These are phyloP conservation scores for Lordiphosa clarofinis DNA, from an alignment of 1,140 invertebrate genomes.

Conservation along the genomic window DNA sequence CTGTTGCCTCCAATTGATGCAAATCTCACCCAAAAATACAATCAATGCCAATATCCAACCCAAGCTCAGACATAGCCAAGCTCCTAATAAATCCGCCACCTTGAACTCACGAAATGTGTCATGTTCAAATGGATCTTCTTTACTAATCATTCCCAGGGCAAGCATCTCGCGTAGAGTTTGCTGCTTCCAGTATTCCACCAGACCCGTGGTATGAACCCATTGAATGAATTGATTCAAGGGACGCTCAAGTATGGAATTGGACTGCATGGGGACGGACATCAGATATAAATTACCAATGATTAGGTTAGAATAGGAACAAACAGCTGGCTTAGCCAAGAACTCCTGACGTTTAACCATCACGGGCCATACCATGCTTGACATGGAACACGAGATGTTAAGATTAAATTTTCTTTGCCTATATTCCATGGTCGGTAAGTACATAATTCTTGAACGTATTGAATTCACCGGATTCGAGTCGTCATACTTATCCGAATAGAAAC, in stretches of 20 bases:
- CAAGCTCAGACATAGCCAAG: slow-evolving; percentile 22
- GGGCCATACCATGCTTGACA: slow-evolving; percentile 14
- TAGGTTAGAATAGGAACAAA: slow-evolving; percentile 15
- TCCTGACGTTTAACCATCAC: slow-evolving; percentile 35
- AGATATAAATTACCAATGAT: slow-evolving; percentile 17
- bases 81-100: slow-evolving; percentile 34
- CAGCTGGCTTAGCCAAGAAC: slow-evolving; percentile 24
- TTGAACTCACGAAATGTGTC: slow-evolving; percentile 34
- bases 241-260: slow-evolving; percentile 48
- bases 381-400: slow-evolving; percentile 20
- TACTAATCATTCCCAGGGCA: slow-evolving; percentile 25
- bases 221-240: slow-evolving; percentile 39
- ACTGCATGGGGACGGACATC: slow-evolving; percentile 31
- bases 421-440: not conserved
- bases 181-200: slow-evolving; percentile 34
- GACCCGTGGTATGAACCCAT: slow-evolving; percentile 17
- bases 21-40: not conserved
- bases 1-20: too few species aligned
- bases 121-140: slow-evolving; percentile 29
- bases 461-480: not conserved
- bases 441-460: slow-evolving; percentile 12
- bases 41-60: not conserved
- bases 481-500: slow-evolving; percentile 20
- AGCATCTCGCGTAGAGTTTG: slow-evolving; percentile 32
- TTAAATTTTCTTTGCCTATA: slow-evolving; percentile 7